Conservation (phyloP, 2,888 invertebrate genomes). For the Caradrina kadenii region DNA sequence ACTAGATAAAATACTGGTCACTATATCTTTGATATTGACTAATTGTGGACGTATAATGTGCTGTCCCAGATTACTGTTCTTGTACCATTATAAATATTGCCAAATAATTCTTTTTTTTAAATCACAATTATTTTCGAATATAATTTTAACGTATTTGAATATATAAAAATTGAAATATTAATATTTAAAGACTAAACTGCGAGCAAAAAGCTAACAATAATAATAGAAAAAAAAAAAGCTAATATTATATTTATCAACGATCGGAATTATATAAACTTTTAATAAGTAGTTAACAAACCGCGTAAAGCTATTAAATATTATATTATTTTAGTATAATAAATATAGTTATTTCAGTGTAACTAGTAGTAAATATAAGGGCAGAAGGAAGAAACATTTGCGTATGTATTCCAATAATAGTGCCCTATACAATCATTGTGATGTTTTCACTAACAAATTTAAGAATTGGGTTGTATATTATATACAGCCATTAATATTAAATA, state of each 20-base stretch:
- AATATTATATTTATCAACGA: constrained; percentile 41
- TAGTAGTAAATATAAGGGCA: constrained; percentile 37
- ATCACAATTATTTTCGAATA: constrained; percentile 16
- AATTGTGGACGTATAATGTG: constrained; percentile 22
- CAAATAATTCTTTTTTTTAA: constrained; percentile 19
- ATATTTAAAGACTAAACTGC: constrained; percentile 19
- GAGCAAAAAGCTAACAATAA: constrained; percentile 30
- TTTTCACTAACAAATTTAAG: constrained; percentile 49
- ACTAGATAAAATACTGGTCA: constrained; percentile 64
- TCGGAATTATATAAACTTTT: constrained; percentile 56
- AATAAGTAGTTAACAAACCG: constrained; percentile 68
- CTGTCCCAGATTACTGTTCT: constrained; percentile 28
- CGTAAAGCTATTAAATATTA: constrained; percentile 60
- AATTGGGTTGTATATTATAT: constrained; percentile 52
- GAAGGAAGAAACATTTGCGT: constrained; percentile 47
- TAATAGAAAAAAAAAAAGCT: constrained; percentile 31
- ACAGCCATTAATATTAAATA: constrained; percentile 59
- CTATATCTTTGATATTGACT: constrained; percentile 48
- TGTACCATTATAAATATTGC: constrained; percentile 51
- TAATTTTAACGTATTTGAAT: constrained; percentile 20
- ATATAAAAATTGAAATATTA: constrained; percentile 7
- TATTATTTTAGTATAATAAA: constrained; percentile 41
- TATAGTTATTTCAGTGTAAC: constrained; percentile 25
- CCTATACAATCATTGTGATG: constrained; percentile 62
- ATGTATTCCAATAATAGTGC: constrained; percentile 45